phyloP scores from a whole-genome alignment of 1,140 invertebrate genomes.

The Sycobia sp. region DNA sequence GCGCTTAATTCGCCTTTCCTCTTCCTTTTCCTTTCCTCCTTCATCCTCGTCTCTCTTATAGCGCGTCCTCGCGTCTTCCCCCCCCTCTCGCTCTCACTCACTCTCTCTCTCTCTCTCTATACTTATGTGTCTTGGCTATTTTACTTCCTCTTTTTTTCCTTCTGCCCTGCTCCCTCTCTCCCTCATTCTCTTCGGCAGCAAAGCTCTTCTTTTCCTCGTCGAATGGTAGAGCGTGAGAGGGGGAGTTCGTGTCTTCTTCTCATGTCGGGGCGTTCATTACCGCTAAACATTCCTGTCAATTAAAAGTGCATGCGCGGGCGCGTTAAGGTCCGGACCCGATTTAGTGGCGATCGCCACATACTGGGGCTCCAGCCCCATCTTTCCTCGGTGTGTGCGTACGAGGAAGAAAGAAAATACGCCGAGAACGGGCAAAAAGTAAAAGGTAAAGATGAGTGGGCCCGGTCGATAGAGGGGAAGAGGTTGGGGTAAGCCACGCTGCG shows the following conservation, averaged over 20 bases:
- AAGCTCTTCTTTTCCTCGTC: conserved; percentile 31
- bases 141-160: conserved; percentile 15
- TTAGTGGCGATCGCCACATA: conserved; percentile 46
- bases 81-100: not conserved
- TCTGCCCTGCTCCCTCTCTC: not conserved
- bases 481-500: too few species aligned
- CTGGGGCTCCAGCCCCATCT: conserved; percentile 30
- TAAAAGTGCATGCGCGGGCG: conserved; percentile 48
- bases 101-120: conserved; percentile 6
- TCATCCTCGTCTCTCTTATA: conserved; percentile 28
- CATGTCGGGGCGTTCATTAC: conserved; percentile 53
- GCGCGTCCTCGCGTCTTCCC: not conserved
- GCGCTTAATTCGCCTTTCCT: conserved; percentile 21
- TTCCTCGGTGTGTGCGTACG: conserved; percentile 32
- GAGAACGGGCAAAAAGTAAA: conserved; percentile 14
- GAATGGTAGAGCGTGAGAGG: not conserved
- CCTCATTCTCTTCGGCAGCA: conserved; percentile 25
- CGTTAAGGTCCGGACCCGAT: conserved; percentile 48
- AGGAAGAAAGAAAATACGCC: not conserved
- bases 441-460: conserved; percentile 12
- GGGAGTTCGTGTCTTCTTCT: conserved; percentile 41
- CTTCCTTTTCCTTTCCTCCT: conserved; percentile 32
- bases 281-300: conserved; percentile 62
- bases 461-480: not conserved
- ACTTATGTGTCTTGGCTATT: not conserved